Evolutionary conservation across 1,140 invertebrate species (phyloP), one percentile per base, ranked within the genome.

Genomic region (Psilanteris sp.): DNA sequence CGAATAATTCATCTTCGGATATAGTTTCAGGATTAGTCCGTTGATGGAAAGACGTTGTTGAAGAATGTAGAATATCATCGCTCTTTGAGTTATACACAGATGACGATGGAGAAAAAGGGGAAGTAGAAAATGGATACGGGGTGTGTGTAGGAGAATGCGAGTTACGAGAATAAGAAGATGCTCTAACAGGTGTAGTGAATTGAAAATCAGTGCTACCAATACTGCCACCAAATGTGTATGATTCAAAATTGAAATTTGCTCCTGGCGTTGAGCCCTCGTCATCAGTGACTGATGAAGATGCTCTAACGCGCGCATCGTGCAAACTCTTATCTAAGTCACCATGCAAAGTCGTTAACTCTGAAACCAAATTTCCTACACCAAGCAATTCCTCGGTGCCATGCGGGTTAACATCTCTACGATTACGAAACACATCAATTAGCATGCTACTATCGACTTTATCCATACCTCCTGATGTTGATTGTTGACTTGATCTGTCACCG

Each of bases 401-500:
- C 91, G 89, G 85, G 82, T 91, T 89, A 84, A 81, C 81, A 88
- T 90, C 88, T 90, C 91, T 92, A 92, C 91, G 91, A 76, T 88
- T 89, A 81, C 91, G 91, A 72, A 89, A 88, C 61, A 83, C 67
- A 72, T 54, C 80, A 73, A 82, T 82, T 77, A 81, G 73, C 72
- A 79, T 72, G 48, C 68, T 78, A 80, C 26, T 13, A 48, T 78
- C 66, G 29, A 55, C 43, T 52, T 68, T 39, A 39, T 70, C 81
- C 86, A 88, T 91, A 92, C 93, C 93, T 93, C 92, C 92, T 83
- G 90, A 85, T 71, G 90, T 85, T 8, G 88, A 79, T 54, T 87
- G 87, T 77, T 90, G 90, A 62, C 91, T 88, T 13, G 91, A 88
- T 82, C 89, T 87, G 32, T 85, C 84, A 62, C 72, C 85, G 2